Evolutionary conservation across 1,140 invertebrate genomes (phyloP), one percentile per base, ranked within the genome.

Genomic region (Muscidifurax raptorellus): DNA sequence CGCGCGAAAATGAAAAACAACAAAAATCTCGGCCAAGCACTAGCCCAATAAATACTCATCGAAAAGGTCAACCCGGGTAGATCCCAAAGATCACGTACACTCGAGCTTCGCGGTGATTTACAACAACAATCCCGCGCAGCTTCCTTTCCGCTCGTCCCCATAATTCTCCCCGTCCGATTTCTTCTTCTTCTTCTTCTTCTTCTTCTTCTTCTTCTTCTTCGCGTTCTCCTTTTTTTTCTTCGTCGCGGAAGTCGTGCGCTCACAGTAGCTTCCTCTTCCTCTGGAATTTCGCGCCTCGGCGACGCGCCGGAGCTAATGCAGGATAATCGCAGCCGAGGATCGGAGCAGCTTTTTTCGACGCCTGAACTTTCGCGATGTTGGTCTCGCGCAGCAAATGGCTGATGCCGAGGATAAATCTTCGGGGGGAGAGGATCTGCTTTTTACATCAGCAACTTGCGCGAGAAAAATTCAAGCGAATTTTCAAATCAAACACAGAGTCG

Each of bases 261-360:
- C 52, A 59, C 18, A 22, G 36, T 76, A 28, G 74, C 59, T 30
- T 32, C 30, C 28, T 64, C 28, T 78, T 28, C 44, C 76, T 28
- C 5, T 36, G 25, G 32, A 79, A 79, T 79, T 79, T 67, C 64
- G 67, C 77, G 77, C 77, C 59, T 40, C 72, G 32, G 12, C 77
- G 64, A 28, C 52, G 69, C 71, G 77, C 72, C 81, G 69, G 18
- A 82, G 82, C 85, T 88, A 87, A 88, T 88, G 87, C 86, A 86
- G 87, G 86, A 87, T 88, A 87, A 87, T 87, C 88, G 87, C 44
- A 27, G 22, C 15, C 40, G 10, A 66, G 30, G 64, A 71, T 80
- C 66, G 78, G n/a, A 9, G 1, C 25, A 9, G 10, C 40, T 77
- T 77, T 77, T 76, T 40, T 77, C 32, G 71, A 40, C 32, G 15